Evolutionary conservation across 2,113 vertebrate species (phyloP).

Genomic region (Cathartes aura): DNA sequence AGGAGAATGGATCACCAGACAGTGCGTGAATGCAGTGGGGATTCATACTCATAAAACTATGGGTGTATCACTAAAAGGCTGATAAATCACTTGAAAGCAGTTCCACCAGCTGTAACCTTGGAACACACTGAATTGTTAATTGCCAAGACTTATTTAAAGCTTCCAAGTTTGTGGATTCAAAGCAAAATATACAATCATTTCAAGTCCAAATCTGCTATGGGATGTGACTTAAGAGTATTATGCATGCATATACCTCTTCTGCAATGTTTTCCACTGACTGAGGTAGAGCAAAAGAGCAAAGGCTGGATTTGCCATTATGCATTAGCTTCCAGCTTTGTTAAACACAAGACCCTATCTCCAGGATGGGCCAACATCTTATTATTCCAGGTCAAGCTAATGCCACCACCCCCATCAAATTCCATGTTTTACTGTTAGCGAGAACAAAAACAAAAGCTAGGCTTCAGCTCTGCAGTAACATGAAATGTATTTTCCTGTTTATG

Average conservation of each 20-base stretch:
- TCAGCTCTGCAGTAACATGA: neutral
- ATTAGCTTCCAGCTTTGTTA: neutral
- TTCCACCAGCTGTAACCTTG: constrained; percentile 18
- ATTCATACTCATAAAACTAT: neutral
- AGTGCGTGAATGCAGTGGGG: neutral
- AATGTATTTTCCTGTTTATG: neutral
- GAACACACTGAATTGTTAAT: neutral
- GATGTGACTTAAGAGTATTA: neutral
- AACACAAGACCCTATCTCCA: neutral
- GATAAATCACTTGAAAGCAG: neutral
- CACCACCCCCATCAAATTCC: neutral
- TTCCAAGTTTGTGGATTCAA: neutral
- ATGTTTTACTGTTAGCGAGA: neutral
- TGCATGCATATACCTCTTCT: neutral
- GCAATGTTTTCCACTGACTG: neutral
- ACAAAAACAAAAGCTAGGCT: neutral
- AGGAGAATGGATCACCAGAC: neutral
- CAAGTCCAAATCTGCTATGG: neutral
- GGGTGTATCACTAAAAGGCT: neutral
- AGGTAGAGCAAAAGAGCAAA: neutral
- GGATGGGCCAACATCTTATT: neutral
- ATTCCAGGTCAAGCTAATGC: neutral
- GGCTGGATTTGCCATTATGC: neutral
- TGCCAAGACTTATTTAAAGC: neutral
- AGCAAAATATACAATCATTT: neutral